These are phyloP conservation scores for Synergus japonicus DNA, from an alignment of 2,888 invertebrate genomes.

Conservation along the genomic window DNA sequence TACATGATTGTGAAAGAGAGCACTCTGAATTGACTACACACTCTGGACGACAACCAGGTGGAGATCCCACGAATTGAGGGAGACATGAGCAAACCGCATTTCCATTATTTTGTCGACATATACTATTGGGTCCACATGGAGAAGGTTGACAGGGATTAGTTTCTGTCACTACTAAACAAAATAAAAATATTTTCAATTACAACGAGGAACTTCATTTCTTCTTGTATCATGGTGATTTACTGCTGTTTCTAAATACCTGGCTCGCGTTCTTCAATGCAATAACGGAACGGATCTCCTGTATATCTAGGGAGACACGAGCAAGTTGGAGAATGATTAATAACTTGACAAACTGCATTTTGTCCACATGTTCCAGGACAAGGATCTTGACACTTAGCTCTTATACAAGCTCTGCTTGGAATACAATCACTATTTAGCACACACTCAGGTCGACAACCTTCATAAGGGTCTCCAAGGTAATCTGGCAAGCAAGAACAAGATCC, in stretches of 20 bases:
- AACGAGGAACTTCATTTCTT: not conserved
- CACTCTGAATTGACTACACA: constrained; percentile 77
- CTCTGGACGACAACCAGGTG: constrained; percentile 80
- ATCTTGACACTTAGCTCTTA: constrained; percentile 46
- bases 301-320: constrained; percentile 25
- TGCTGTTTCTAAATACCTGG: not conserved
- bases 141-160: constrained; percentile 58
- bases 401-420: constrained; percentile 71
- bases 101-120: constrained; percentile 78
- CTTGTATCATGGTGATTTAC: not conserved
- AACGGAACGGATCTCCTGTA: constrained; percentile 30
- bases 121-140: constrained; percentile 83
- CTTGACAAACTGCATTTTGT: constrained; percentile 38
- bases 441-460: constrained; percentile 76
- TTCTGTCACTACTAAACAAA: not conserved
- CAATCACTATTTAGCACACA: constrained; percentile 78
- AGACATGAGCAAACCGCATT: constrained; percentile 90
- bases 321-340: constrained; percentile 17
- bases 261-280: constrained; percentile 27
- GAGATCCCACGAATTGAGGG: constrained; percentile 86
- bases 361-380: constrained; percentile 45
- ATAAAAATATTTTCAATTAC: not conserved
- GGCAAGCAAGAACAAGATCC: constrained; percentile 79
- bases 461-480: constrained; percentile 76
- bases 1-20: constrained; percentile 80